A percentile compares a stretch with the other conserved stretches of the same genome.
phyloP scores from a whole-genome alignment of 2,888 invertebrate species.

The Nymphalis urticae region DNA sequence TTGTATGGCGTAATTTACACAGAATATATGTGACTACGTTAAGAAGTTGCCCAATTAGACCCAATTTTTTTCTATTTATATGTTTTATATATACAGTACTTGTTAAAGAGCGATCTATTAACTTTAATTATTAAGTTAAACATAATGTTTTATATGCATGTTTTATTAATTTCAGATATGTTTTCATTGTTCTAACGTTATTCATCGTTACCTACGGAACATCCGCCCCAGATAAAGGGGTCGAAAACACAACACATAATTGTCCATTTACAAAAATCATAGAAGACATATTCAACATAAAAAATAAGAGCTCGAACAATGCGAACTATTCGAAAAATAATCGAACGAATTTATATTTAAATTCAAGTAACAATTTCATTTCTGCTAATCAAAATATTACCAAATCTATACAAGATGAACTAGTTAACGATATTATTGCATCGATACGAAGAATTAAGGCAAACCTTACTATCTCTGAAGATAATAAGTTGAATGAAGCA shows the following conservation, averaged over 20 bases:
- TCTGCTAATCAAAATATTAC: slow-evolving; percentile 51
- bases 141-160: too few species aligned
- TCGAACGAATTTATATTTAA: slow-evolving; percentile 80
- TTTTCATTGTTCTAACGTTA: slow-evolving; percentile 49
- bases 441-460: slow-evolving; percentile 73
- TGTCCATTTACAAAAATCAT: slow-evolving; percentile 72
- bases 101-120: too few species aligned
- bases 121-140: too few species aligned
- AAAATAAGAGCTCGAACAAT: slow-evolving; percentile 52
- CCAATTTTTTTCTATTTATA: too few species aligned
- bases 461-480: slow-evolving; percentile 55
- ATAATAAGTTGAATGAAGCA: slow-evolving; percentile 66
- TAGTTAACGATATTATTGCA: slow-evolving; percentile 70
- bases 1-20: too few species aligned
- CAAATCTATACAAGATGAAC: slow-evolving; percentile 59
- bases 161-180: slow-evolving; percentile 51
- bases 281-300: slow-evolving; percentile 71
- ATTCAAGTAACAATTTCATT: slow-evolving; percentile 80
- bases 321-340: slow-evolving; percentile 48
- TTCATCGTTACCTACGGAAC: slow-evolving; percentile 46
- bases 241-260: slow-evolving; percentile 53
- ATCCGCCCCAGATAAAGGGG: slow-evolving; percentile 38
- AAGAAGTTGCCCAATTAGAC: too few species aligned
- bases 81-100: too few species aligned
- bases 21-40: too few species aligned